Base-by-base conservation (phyloP, 2,113 vertebrate genomes). In the Erythrocercus mccallii region DNA sequence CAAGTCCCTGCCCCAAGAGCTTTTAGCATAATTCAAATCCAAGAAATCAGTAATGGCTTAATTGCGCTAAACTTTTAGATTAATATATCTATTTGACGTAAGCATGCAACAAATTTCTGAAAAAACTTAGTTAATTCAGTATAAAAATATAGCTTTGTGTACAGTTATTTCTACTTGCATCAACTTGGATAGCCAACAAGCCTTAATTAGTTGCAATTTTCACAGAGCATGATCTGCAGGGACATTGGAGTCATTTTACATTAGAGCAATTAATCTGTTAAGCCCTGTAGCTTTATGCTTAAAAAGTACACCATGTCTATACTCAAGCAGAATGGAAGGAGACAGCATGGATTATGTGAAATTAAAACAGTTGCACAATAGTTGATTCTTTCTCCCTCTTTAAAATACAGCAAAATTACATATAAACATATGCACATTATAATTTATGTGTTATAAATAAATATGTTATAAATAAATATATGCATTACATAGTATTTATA, bases 121-220 rank as follows among this genome's bases (percentile, higher is more conserved):
- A 61, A 83, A 81, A 71, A 28, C 17, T 66, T 62, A 64, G 51
- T 53, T 65, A 80, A 58, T 81, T 78, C 4, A 44, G 51, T 58
- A 62, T 30, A 56, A 73, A 30, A 92, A 70, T 83, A 70, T 4
- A 66, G 50, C 27, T 90, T 72, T 62, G 7, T 54, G 11, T 71
- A 40, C 8, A 71, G 64, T 47, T 91, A 60, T 56, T 94, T 84
- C 56, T 86, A 68, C 42, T 92, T 83, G 50, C 47, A 60, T 73
- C 69, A 80, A 74, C 51, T 23, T 78, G 56, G 50, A 81, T n/a
- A 70, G 51, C 35, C 64, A 86, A 51, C 4, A 5, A 77, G 42
- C 40, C 27, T 83, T 86, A 92, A 94, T 92, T 93, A 94, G 76
- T 17, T 86, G 35, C 80, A 74, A 50, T 92, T 97, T 77, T 93